These are phyloP conservation scores for Heterochromis multidens DNA, from an alignment of 2,113 vertebrate genomes.

Conservation along the genomic window DNA sequence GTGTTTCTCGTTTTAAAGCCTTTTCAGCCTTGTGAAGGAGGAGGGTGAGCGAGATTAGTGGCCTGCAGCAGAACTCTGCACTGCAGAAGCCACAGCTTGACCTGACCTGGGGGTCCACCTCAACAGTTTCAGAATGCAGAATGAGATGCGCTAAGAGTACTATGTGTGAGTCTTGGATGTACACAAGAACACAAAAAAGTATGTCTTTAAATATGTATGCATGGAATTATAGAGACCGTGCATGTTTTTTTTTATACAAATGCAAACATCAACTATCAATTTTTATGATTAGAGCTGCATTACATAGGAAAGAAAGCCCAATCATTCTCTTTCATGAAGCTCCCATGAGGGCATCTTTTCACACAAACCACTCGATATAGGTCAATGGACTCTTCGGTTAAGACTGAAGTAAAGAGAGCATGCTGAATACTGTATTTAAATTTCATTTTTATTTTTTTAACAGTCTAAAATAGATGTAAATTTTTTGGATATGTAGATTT, in stretches of 20 bases:
- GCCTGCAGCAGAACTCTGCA: conserved; percentile 39
- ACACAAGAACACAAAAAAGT: not conserved
- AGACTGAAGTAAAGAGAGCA: not conserved
- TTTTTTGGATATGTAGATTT: not conserved
- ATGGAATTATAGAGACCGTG: not conserved
- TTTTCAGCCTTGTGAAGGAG: conserved; percentile 31
- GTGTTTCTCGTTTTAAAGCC: conserved; percentile 39
- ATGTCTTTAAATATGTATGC: not conserved
- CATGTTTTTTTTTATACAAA: not conserved
- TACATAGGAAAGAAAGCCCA: not conserved
- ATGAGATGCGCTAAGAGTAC: not conserved
- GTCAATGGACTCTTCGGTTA: not conserved
- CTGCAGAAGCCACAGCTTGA: conserved; percentile 43
- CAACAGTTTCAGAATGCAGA: conserved; percentile 23
- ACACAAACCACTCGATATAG: not conserved
- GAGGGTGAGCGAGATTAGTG: conserved; percentile 52
- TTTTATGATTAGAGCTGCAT: not conserved
- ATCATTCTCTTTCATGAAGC: not conserved
- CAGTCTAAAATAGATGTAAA: too few species aligned
- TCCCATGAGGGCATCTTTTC: not conserved
- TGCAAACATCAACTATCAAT: not conserved
- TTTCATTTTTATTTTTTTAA: not conserved
- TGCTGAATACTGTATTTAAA: not conserved
- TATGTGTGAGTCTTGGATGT: not conserved
- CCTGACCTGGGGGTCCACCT: conserved; percentile 34